Base-by-base conservation (phyloP, 2,797 vertebrate genomes). In the Lateolabrax maculatus region DNA sequence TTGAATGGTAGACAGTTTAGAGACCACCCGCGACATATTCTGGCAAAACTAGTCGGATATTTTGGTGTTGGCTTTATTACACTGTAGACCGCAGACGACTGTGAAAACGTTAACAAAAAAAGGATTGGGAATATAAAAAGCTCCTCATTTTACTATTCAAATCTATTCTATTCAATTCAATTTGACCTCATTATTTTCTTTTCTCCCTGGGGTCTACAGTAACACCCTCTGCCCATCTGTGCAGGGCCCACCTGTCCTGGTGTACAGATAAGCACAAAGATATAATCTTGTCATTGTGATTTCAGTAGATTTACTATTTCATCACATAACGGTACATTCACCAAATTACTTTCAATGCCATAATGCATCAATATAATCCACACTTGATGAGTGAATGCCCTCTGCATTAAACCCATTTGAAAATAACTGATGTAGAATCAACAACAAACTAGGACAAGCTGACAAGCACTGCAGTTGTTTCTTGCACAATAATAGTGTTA, bases 321-420 rank as follows among this genome's bases (percentile, higher is more conserved):
- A 90, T 91, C 88, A 84, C 76, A 79, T 87, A 88, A 88, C 19
- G 18, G 66, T 53, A 39, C 80, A 86, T 83, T 87, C 77, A 64
- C 69, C 55, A 87, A 88, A 93, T 92, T 80, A 85, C 76, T 89
- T 87, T 69, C 19, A 75, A 63, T n/a, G 12, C 34, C 52, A 60
- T 78, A 77, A 90, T 79, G 80, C 75, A 48, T 37, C 37, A 9
- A 46, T 21, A 75, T 88, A 90, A 92, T 89, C 87, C 77, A 63
- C 52, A 78, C 55, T 66, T 75, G 81, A 91, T 86, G 75, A 81
- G 63, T 62, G 58, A 75, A 82, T 34, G 36, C 5, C 23, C 34
- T 53, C 63, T 23, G 49, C 55, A 65, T 29, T 37, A 51, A 70
- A 64, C 36, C 39, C 23, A 19, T 48, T 21, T 31, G 48, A 46